Conservation (phyloP, 1,140 invertebrate species). For the Paramacrobiotus metropolitanus region DNA sequence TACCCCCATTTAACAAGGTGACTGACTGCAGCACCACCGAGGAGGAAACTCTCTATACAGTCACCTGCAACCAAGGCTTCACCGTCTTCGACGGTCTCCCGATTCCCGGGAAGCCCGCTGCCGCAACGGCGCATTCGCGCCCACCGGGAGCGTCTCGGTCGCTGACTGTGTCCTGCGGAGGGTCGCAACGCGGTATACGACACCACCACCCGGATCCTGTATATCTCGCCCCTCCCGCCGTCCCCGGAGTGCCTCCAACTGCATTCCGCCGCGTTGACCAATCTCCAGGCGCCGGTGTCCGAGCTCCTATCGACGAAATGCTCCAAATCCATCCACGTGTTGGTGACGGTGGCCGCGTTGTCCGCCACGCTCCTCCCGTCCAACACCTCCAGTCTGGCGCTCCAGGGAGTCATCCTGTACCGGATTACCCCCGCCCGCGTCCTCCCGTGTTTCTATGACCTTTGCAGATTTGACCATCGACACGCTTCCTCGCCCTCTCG, state of each 20-base stretch:
- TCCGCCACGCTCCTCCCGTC: slow-evolving; percentile 24
- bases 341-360: slow-evolving; percentile 32
- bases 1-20: slow-evolving; percentile 57
- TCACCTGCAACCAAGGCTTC: slow-evolving; percentile 65
- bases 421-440: background rate
- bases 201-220: slow-evolving; percentile 57
- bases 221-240: slow-evolving; percentile 65
- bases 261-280: slow-evolving; percentile 55
- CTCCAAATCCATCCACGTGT: slow-evolving; percentile 63
- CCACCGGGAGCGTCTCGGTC: slow-evolving; percentile 36
- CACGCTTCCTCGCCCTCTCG: slow-evolving; percentile 72
- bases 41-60: slow-evolving; percentile 47
- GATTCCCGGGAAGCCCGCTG: no score
- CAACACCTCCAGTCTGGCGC: slow-evolving; percentile 1
- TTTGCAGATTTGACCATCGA: slow-evolving; percentile 77
- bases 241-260: slow-evolving; percentile 52
- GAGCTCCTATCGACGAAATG: slow-evolving; percentile 61
- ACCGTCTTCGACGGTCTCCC: slow-evolving; percentile 35
- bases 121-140: slow-evolving; percentile 14
- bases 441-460: slow-evolving; percentile 52
- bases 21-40: slow-evolving; percentile 56
- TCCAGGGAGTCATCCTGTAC: background rate
- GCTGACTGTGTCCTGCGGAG: slow-evolving; percentile 78
- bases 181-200: slow-evolving; percentile 65
- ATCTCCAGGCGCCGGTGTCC: slow-evolving; percentile 51